Conservation (phyloP, 2,888 invertebrate genomes). For the Scotopteryx bipunctaria region DNA sequence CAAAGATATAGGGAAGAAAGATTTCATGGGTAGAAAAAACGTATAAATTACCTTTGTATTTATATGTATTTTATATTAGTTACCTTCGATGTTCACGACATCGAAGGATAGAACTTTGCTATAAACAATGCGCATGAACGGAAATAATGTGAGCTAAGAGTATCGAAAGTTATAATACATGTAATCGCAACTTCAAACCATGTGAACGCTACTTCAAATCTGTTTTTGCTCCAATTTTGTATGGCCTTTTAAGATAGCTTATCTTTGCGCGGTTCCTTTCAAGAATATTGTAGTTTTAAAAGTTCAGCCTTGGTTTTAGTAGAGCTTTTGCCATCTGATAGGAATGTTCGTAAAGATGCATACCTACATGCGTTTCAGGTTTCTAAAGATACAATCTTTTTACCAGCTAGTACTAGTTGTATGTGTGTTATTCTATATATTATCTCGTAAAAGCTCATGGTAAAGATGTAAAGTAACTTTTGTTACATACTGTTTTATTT, state of each 20-base stretch:
- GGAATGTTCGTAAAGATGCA: constrained; percentile 8
- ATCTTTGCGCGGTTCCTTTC: constrained; percentile 30
- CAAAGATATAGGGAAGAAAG: no score
- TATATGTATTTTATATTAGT: no score
- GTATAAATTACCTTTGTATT: no score
- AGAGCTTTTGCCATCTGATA: constrained; percentile 15
- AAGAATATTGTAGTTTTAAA: constrained; percentile 19
- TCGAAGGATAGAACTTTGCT: no score
- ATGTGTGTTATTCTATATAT: constrained; percentile 1
- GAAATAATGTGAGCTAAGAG: no score
- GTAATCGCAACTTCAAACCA: constrained; percentile 9
- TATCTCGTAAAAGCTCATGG: constrained; percentile 2
- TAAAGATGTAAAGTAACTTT: no score
- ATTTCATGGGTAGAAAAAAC: no score
- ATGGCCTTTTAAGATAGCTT: constrained; percentile 19
- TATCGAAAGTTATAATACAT: no score
- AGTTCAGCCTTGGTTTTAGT: constrained; percentile 11
- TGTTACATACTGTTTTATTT: neutral
- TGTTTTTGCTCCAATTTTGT: constrained; percentile 24
- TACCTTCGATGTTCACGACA: no score
- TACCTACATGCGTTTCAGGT: constrained; percentile 14
- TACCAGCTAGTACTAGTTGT: constrained; percentile 4
- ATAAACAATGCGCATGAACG: no score
- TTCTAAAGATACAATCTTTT: constrained; percentile 8
- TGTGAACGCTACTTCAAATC: constrained; percentile 20